phyloP scores from a whole-genome alignment of 2,888 invertebrate genomes.

The Colostygia pectinataria region DNA sequence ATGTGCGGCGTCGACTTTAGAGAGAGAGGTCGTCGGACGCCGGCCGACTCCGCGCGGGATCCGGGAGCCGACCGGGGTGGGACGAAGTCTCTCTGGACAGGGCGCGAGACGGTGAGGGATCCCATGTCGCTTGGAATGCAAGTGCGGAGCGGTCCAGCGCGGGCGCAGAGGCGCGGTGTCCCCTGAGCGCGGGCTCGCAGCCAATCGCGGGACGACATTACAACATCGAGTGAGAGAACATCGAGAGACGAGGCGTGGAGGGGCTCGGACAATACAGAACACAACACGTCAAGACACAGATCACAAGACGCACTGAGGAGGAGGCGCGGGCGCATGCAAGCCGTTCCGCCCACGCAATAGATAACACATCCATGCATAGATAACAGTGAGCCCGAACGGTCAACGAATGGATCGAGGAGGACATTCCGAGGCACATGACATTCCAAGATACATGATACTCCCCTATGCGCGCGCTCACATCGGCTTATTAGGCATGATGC shows the following conservation, averaged over 20 bases:
- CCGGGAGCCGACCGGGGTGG: constrained; percentile 48
- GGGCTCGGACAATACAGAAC: constrained; percentile 71
- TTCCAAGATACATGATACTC: constrained; percentile 84
- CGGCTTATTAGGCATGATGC: constrained; percentile 45
- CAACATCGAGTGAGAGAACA: constrained; percentile 68
- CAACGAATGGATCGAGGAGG: constrained; percentile 79
- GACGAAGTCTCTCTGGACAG: constrained; percentile 47
- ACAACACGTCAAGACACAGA: constrained; percentile 81
- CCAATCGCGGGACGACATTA: constrained; percentile 50
- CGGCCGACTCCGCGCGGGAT: constrained; percentile 41
- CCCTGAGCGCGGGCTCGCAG: constrained; percentile 56
- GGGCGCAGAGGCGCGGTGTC: constrained; percentile 55
- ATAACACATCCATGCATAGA: constrained; percentile 74
- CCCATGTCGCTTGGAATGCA: constrained; percentile 84
- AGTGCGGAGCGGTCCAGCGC: constrained; percentile 70
- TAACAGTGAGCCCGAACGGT: constrained; percentile 72
- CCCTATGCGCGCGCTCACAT: constrained; percentile 75
- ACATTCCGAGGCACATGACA: constrained; percentile 85
- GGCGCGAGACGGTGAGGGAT: constrained; percentile 68
- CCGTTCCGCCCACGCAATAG: constrained; percentile 61
- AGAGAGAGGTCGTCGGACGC: constrained; percentile 23
- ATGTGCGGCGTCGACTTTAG: constrained; percentile 43
- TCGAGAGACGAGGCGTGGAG: constrained; percentile 59
- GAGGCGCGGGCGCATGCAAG: constrained; percentile 69
- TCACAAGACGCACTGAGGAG: constrained; percentile 74